Evolutionary conservation across 2,888 invertebrate genomes (phyloP), one percentile per base, ranked within the genome.

Genomic region (Drosophila infuscata): DNA sequence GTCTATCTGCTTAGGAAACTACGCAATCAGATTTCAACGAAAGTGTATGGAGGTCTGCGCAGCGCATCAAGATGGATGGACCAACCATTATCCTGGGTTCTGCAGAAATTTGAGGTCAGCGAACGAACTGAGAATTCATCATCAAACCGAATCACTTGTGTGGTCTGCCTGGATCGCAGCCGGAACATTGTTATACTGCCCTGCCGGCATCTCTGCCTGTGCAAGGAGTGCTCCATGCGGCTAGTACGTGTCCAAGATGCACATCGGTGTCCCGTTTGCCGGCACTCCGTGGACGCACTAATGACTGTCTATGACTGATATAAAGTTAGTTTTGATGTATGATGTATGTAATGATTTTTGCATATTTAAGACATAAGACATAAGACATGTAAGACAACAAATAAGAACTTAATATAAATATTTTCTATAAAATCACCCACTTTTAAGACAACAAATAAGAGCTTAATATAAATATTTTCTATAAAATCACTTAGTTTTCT

Each of bases 161-260:
- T 85, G 4, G 70, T 85, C 9, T 85, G 85, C 59, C 8, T 80
- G 46, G 80, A 77, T 7, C 77, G 73, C 3, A 70, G 30, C 11
- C 61, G 66, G 5, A 88, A 66, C 29, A 72, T 89, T 12, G 85
- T 85, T 2, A 33, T 85, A 3, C 59, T 85, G 7, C 85, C 85
- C 0, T 85, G 85, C 3, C 77, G 89, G 0, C 85, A 85, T 33
- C 65, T 89, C 0, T 89, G 89, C 25, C 35, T 85, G 51, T 85
- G 85, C 70, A 69, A 57, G 43, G 73, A 88, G 41, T 85, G 85
- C 12, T 74, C 75, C 0, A 43, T 61, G 25, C 62, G 69, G 30
- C 17, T 80, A 7, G 11, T 11, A 3, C 25, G 17, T 7, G 51
- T 33, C 3, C 58, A 52, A 3, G 33, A 52, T 12, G 51, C 36